These are phyloP conservation scores for Peromyscus melanophrys DNA, from an alignment of 2,797 vertebrate genomes.

Conservation along the genomic window DNA sequence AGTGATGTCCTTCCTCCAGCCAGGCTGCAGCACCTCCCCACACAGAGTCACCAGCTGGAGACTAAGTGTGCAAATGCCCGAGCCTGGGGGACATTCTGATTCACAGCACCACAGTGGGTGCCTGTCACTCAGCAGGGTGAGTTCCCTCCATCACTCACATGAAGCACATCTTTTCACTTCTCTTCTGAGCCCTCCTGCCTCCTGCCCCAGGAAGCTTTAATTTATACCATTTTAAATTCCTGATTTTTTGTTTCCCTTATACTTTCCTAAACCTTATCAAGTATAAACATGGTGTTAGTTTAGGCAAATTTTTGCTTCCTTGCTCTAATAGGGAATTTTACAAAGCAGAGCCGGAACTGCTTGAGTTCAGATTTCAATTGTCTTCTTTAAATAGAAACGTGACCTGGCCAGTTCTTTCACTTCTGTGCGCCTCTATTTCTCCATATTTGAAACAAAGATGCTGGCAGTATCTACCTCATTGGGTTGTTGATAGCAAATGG, in stretches of 20 bases:
- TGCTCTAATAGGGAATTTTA: not conserved
- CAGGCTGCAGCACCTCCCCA: not conserved
- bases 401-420: not conserved
- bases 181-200: not conserved
- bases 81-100: too few relatives aligned
- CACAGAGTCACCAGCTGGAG: too few relatives aligned
- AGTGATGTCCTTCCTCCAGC: not conserved
- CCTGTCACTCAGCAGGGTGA: too few relatives aligned
- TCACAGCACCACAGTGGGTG: not conserved
- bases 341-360: not conserved
- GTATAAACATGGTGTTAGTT: not conserved
- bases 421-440: not conserved
- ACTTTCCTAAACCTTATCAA: not conserved
- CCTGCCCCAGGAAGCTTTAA: not conserved
- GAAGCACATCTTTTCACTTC: not conserved
- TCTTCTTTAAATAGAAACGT: not conserved
- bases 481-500: not conserved
- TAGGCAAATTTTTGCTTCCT: not conserved
- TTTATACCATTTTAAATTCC: not conserved
- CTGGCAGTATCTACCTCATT: not conserved
- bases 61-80: not conserved
- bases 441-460: not conserved
- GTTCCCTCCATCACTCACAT: fast-evolving
- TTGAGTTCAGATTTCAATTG: not conserved
- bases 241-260: not conserved